phyloP scores from a whole-genome alignment of 2,888 invertebrate genomes.

The Linnaemya tessellans region DNA sequence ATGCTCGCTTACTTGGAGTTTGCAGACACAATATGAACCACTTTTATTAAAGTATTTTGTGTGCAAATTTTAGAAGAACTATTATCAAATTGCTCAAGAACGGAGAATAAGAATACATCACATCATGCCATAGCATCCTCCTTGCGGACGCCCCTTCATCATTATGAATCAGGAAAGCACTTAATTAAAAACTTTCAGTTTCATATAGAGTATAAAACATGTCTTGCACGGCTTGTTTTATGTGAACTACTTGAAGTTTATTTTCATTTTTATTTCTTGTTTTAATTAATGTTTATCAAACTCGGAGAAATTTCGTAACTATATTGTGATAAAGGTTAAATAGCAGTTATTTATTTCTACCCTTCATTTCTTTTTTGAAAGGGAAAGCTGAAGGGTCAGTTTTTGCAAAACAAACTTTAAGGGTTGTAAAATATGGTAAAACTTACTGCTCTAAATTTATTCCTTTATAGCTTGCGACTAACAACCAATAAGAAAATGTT shows the following conservation, averaged over 20 bases:
- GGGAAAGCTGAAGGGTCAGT: background rate
- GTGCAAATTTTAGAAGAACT: slow-evolving; percentile 57
- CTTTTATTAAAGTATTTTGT: slow-evolving; percentile 63
- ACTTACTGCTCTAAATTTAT: background rate
- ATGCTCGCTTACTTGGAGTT: background rate
- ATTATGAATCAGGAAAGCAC: background rate
- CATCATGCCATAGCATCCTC: slow-evolving; percentile 19
- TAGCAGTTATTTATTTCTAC: slow-evolving; percentile 19
- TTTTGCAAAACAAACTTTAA: slow-evolving; percentile 23
- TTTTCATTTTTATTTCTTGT: background rate
- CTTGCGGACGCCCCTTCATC: background rate
- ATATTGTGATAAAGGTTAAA: slow-evolving; percentile 33
- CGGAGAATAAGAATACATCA: background rate
- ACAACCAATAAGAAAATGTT: background rate
- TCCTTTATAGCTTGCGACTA: background rate
- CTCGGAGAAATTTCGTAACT: slow-evolving; percentile 30
- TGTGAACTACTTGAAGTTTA: slow-evolving; percentile 1
- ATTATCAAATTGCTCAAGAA: slow-evolving; percentile 38
- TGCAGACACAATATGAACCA: slow-evolving; percentile 20
- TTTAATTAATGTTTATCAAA: slow-evolving; percentile 56
- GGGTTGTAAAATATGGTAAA: slow-evolving; percentile 60
- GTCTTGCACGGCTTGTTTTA: background rate
- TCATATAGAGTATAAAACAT: background rate
- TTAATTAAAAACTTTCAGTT: slow-evolving; percentile 37
- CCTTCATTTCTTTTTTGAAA: background rate